Evolutionary conservation across 2,113 vertebrate species (phyloP), one percentile per base, ranked within the genome.

Genomic region (Bettongia penicillata): DNA sequence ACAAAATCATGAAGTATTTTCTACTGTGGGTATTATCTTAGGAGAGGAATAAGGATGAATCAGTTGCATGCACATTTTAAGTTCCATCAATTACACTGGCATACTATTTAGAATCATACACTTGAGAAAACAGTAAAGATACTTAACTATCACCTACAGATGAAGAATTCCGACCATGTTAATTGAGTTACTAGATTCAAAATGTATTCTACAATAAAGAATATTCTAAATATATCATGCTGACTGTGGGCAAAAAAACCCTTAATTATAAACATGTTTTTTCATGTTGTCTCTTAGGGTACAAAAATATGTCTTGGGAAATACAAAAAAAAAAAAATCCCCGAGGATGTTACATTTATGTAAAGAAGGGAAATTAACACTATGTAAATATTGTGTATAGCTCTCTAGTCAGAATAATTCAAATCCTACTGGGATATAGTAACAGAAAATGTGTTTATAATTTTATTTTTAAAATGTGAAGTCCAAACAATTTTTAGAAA

Each of bases 401-500:
- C 26, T 91, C 93, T 95, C 94, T 53, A 94, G 96, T 93, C 43
- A 95, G 94, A 96, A 95, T 95, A 96, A 89, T 48, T 89, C 23
- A 25, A 94, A 51, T 91, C 51, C n/a, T n/a, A 49, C 14, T 93
- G 22, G 43, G 57, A 92, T 50, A 57, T 4, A 57, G 43, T 53
- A 92, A 84, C n/a, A 84, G 91, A 57, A 95, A 94, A 92, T 84
- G 0, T 92, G 26, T 51, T 95, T 47, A 37, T 95, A 61, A 91
- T 96, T 95, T 95, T 96, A 51, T 94, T 93, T 95, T 95, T 93
- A 77, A 96, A 94, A 92, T 89, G 90, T 90, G 48, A 25, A 90
- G 55, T 31, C 31, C 6, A 8, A 90, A 12, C 2, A 61, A 16
- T 92, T 96, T 95, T 95, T 53, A 92, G 95, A 91, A 95, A 61